Conservation (phyloP, 2,797 vertebrate genomes). For the Diplodus sargus region DNA sequence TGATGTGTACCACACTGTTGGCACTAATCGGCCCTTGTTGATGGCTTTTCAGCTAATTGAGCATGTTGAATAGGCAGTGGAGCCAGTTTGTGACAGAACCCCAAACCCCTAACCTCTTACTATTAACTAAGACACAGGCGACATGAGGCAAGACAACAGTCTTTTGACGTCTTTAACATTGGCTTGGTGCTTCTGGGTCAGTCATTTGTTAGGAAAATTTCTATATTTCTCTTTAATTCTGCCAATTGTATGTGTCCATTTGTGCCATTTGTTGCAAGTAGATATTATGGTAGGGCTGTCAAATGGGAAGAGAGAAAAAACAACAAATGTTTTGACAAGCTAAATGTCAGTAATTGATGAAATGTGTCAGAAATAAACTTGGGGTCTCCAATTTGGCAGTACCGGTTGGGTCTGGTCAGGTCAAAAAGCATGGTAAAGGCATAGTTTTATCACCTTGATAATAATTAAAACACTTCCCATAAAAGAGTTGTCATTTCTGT, state of each 20-base stretch:
- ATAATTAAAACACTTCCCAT: neutral
- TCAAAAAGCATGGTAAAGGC: neutral
- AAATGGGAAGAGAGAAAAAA: neutral
- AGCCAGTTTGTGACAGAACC: too few relatives aligned
- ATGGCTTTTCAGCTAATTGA: too few relatives aligned
- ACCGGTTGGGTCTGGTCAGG: neutral
- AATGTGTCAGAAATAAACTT: slow-evolving; percentile 3
- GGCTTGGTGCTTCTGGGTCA: too few relatives aligned
- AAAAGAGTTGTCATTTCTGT: neutral
- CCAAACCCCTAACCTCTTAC: too few relatives aligned
- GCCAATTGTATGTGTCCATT: neutral
- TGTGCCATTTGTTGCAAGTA: slow-evolving; percentile 1
- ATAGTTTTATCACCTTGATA: neutral
- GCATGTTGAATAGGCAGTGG: too few relatives aligned
- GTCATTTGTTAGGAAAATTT: neutral
- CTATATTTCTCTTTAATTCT: neutral
- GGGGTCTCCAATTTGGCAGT: neutral
- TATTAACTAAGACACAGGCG: too few relatives aligned
- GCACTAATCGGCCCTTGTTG: too few relatives aligned
- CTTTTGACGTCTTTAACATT: too few relatives aligned
- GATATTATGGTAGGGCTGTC: neutral
- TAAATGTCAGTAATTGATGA: neutral
- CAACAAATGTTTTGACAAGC: neutral
- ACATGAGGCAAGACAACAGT: too few relatives aligned
- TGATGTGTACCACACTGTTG: too few relatives aligned